phyloP scores from a whole-genome alignment of 2,888 invertebrate species.

The Oscheius sp. region DNA sequence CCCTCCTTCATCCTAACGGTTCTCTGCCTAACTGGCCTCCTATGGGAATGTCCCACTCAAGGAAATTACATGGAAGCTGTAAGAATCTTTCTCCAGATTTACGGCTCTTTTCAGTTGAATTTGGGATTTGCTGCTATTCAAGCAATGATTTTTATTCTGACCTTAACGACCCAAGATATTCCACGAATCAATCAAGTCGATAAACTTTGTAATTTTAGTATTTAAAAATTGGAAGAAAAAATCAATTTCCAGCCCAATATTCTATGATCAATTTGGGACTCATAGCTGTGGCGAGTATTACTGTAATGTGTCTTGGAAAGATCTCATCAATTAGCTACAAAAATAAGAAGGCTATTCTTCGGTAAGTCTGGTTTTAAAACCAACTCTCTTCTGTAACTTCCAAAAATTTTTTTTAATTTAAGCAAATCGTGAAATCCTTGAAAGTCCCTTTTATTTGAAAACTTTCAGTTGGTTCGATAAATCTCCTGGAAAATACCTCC shows the following conservation, averaged over 20 bases:
- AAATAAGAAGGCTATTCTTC: too few species aligned
- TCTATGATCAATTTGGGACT: neutral
- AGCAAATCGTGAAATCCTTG: too few species aligned
- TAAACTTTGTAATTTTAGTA: conserved; percentile 1
- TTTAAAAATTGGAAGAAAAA: neutral
- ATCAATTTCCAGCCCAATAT: neutral
- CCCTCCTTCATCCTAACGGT: neutral
- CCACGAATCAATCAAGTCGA: neutral
- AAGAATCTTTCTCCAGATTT: neutral
- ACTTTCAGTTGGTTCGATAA: neutral
- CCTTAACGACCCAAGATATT: neutral
- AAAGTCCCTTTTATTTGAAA: neutral
- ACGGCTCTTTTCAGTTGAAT: conserved; percentile 1
- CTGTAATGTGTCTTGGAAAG: neutral
- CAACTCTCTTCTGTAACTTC: too few species aligned
- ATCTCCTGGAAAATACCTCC: neutral
- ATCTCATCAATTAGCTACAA: too few species aligned
- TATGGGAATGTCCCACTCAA: neutral
- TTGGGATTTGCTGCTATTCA: conserved; percentile 1
- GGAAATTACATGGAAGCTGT: neutral
- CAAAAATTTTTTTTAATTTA: too few species aligned
- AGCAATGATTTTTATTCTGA: conserved; percentile 4
- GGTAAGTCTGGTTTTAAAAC: too few species aligned
- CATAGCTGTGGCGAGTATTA: neutral
- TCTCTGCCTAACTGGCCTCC: neutral